phyloP scores from a whole-genome alignment of 2,113 vertebrate genomes.

The Ctenodactylus gundi region DNA sequence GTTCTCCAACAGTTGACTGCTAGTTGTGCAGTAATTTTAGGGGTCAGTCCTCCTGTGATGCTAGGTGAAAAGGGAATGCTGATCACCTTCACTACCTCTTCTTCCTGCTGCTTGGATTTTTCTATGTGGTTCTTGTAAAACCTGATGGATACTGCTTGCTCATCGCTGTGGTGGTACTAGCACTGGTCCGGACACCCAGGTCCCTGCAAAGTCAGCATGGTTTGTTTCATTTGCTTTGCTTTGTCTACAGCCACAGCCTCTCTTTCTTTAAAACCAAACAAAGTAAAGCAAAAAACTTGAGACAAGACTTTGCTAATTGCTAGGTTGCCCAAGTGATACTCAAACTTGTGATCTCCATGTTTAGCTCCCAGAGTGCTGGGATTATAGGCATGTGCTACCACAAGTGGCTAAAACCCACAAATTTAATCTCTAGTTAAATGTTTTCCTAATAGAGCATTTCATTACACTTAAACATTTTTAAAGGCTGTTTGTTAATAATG shows the following conservation, averaged over 20 bases:
- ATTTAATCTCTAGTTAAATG: conserved; percentile 9
- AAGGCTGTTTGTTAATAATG: conserved; percentile 7
- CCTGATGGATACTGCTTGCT: neutral
- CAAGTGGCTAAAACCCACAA: neutral
- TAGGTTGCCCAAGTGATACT: neutral
- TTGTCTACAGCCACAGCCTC: neutral
- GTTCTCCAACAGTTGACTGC: neutral
- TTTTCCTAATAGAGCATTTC: neutral
- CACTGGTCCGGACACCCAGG: neutral
- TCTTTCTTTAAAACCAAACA: too few species aligned
- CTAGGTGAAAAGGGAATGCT: neutral
- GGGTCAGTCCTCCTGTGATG: neutral
- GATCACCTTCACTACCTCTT: neutral
- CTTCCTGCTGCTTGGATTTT: neutral
- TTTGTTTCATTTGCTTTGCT: too few species aligned
- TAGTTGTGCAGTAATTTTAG: neutral
- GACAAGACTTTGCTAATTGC: neutral
- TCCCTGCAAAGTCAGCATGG: neutral
- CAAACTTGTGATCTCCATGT: too few species aligned
- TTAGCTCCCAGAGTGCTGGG: neutral
- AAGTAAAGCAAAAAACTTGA: too few species aligned
- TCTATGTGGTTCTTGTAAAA: neutral
- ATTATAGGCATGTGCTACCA: neutral
- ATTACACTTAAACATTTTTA: conserved; percentile 19
- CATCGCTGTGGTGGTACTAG: neutral